Conservation (phyloP, 2,888 invertebrate genomes). For the Ischnus inquisitorius region DNA sequence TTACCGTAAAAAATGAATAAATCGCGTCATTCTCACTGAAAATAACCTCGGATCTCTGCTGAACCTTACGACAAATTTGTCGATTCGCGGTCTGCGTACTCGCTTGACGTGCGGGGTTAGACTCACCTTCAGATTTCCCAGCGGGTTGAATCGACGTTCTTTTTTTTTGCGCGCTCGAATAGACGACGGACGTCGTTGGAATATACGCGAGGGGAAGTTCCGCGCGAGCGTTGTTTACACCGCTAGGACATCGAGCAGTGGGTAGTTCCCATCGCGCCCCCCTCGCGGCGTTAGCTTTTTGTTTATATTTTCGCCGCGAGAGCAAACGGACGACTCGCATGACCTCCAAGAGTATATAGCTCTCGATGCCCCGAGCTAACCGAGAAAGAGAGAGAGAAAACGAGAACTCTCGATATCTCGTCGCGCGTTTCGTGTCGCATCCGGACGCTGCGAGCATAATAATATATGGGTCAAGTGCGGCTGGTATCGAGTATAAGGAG, state of each 20-base stretch:
- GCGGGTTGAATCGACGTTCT: too few relatives aligned
- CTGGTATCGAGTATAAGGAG: conserved; percentile 82
- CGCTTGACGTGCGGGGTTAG: too few relatives aligned
- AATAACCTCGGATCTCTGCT: too few relatives aligned
- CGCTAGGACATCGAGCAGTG: not conserved
- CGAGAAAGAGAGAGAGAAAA: conserved; percentile 19
- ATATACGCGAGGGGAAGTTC: not conserved
- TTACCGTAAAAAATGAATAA: too few relatives aligned
- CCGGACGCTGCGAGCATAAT: conserved; percentile 84
- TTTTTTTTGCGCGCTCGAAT: not conserved
- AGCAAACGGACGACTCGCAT: conserved; percentile 23
- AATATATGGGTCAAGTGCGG: conserved; percentile 85
- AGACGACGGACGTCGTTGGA: not conserved
- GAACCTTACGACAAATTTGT: too few relatives aligned
- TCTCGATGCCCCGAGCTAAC: conserved; percentile 38
- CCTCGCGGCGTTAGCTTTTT: not conserved
- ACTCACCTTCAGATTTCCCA: too few relatives aligned
- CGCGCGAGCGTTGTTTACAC: not conserved
- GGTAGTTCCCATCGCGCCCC: not conserved
- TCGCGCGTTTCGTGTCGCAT: conserved; percentile 76
- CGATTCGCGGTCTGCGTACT: too few relatives aligned
- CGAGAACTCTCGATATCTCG: conserved; percentile 59
- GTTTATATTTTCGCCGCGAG: not conserved
- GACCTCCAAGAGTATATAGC: conserved; percentile 36
- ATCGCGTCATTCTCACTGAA: too few relatives aligned